These are phyloP conservation scores for Ictalurus punctatus DNA, from an alignment of 2,113 vertebrate species.

Conservation along the genomic window DNA sequence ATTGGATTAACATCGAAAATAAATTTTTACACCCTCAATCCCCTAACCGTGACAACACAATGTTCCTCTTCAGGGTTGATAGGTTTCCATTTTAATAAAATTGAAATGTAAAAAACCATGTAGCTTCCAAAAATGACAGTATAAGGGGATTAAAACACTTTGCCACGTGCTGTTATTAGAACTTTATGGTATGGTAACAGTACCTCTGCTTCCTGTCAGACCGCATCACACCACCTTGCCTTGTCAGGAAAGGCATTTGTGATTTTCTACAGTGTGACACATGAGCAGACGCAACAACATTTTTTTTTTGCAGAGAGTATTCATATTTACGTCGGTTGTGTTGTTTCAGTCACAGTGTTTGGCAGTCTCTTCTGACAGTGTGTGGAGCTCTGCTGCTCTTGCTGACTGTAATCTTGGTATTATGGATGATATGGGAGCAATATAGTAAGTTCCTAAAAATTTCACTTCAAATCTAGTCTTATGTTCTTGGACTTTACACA, in stretches of 20 bases:
- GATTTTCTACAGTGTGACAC: not conserved
- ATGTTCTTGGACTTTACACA: too few relatives aligned
- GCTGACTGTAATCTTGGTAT: conserved; percentile 37
- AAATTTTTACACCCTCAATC: not conserved
- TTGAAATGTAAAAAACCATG: not conserved
- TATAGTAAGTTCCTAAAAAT: conserved; percentile 57
- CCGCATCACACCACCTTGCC: not conserved
- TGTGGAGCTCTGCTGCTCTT: conserved; percentile 56
- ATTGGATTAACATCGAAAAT: not conserved
- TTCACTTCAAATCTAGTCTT: not conserved
- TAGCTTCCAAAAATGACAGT: not conserved
- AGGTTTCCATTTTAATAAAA: not conserved
- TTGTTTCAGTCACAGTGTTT: conserved; percentile 33
- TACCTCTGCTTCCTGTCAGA: not conserved
- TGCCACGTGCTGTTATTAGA: too few relatives aligned
- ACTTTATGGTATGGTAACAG: too few relatives aligned
- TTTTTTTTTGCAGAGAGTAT: not conserved
- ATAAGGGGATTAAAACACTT: not conserved
- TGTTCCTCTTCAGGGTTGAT: not conserved
- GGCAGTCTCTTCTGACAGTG: conserved; percentile 44
- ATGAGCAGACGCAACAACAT: not conserved
- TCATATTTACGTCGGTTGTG: not conserved
- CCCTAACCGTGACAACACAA: not conserved
- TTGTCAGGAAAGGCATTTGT: not conserved
- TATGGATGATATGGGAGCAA: conserved; percentile 52